Conservation (phyloP, 2,888 invertebrate genomes). For the Caenorhabditis macrosperma region DNA sequence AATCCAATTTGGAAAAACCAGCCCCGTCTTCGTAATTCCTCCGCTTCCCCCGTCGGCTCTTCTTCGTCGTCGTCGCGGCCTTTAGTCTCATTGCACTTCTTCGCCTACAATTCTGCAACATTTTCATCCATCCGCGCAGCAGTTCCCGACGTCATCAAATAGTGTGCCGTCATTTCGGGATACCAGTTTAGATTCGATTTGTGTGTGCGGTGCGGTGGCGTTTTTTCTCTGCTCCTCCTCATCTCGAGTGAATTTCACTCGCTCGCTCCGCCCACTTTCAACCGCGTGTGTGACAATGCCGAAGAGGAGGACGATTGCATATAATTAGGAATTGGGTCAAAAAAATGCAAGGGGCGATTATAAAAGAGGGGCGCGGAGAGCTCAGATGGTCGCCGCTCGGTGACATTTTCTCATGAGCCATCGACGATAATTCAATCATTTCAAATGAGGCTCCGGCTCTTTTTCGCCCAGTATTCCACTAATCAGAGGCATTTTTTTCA, state of each 20-base stretch:
- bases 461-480: neutral
- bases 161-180: neutral
- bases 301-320: neutral
- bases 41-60: neutral
- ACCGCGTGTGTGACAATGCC: neutral
- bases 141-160: conserved; percentile 47
- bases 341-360: neutral
- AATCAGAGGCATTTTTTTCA: neutral
- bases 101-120: conserved; percentile 48
- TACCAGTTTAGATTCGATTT: conserved; percentile 34
- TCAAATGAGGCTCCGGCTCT: neutral
- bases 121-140: conserved; percentile 14
- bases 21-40: neutral
- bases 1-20: neutral
- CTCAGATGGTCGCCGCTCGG: conserved; percentile 34
- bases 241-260: neutral
- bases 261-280: neutral
- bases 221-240: too few relatives aligned
- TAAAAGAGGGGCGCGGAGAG: neutral
- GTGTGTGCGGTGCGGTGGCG: neutral
- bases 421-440: conserved; percentile 35
- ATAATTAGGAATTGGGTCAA: conserved; percentile 22
- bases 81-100: conserved; percentile 46
- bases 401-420: conserved; percentile 52
- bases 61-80: neutral